Percentiles rank a stretch among this genome's conserved stretches.
Conservation (phyloP, 1,140 invertebrate species). For the Oscheius sp. region DNA sequence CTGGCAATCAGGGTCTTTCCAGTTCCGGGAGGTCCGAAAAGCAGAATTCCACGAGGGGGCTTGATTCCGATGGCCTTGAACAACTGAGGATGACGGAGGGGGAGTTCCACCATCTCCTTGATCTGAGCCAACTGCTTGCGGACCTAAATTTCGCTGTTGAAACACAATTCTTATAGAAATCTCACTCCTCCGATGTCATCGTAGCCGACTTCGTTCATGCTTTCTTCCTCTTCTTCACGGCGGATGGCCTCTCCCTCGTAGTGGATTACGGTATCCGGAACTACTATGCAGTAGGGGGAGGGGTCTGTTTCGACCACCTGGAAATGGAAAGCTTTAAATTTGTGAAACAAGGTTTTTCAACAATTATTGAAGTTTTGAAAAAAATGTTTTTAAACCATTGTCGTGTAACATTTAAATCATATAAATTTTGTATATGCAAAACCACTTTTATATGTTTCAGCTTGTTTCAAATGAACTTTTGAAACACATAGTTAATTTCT, state of each 20-base stretch:
- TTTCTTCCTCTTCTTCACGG: slow-evolving; percentile 97
- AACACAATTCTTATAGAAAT: neutral
- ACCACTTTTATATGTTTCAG: too few relatives aligned
- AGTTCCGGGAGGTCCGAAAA: slow-evolving; percentile 91
- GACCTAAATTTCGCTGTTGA: slow-evolving; percentile 63
- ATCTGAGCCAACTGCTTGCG: slow-evolving; percentile 98
- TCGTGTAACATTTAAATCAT: too few relatives aligned
- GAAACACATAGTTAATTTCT: too few relatives aligned
- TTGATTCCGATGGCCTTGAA: slow-evolving; percentile 83
- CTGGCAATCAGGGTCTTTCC: slow-evolving; percentile 95
- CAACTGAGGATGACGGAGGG: slow-evolving; percentile 90
- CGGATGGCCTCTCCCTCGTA: slow-evolving; percentile 98
- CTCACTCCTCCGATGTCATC: slow-evolving; percentile 92
- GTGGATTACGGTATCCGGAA: slow-evolving; percentile 98
- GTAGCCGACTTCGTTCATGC: slow-evolving; percentile 94
- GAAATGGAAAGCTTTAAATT: too few relatives aligned
- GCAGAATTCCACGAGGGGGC: slow-evolving; percentile 88
- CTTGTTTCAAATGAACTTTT: too few relatives aligned
- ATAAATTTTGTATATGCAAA: too few relatives aligned
- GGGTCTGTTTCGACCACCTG: slow-evolving; percentile 86
- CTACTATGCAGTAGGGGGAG: slow-evolving; percentile 93
- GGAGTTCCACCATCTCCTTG: slow-evolving; percentile 99
- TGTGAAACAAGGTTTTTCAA: too few relatives aligned
- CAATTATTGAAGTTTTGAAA: too few relatives aligned
- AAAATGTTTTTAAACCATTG: too few relatives aligned